These are phyloP conservation scores for Trissoscelio sp. DNA, from an alignment of 2,888 invertebrate genomes.

Conservation along the genomic window DNA sequence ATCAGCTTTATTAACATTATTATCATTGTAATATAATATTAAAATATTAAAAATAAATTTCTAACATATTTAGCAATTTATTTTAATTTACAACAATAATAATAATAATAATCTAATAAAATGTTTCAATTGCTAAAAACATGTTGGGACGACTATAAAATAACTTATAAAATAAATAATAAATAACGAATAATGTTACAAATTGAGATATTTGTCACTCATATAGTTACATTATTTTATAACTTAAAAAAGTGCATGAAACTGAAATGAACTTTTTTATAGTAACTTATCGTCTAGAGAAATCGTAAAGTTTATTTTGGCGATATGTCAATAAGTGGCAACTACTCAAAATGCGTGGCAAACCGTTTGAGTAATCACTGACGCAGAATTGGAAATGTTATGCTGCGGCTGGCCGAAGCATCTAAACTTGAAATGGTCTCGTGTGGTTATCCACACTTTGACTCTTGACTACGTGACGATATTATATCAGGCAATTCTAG, in stretches of 20 bases:
- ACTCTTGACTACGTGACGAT: slow-evolving; percentile 21
- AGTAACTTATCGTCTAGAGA: not conserved
- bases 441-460: slow-evolving; percentile 42
- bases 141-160: too few relatives aligned
- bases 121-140: too few relatives aligned
- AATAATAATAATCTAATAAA: too few relatives aligned
- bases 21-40: too few relatives aligned
- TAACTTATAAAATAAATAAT: not conserved
- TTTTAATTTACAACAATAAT: too few relatives aligned
- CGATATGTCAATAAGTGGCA: slow-evolving; percentile 36
- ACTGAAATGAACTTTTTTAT: slow-evolving; percentile 13
- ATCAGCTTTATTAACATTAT: too few relatives aligned
- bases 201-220: too few relatives aligned
- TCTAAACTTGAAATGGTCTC: slow-evolving; percentile 29
- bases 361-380: slow-evolving; percentile 31
- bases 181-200: too few relatives aligned
- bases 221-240: too few relatives aligned
- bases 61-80: too few relatives aligned
- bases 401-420: slow-evolving; percentile 23
- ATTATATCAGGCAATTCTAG: too few relatives aligned
- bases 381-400: slow-evolving; percentile 47
- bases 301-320: slow-evolving; percentile 23
- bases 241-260: slow-evolving; percentile 6
- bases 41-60: too few relatives aligned
- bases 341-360: slow-evolving; percentile 39